Evolutionary conservation across 2,888 invertebrate species (phyloP), one percentile per base, ranked within the genome.

Genomic region (Drosophila mayaguana): DNA sequence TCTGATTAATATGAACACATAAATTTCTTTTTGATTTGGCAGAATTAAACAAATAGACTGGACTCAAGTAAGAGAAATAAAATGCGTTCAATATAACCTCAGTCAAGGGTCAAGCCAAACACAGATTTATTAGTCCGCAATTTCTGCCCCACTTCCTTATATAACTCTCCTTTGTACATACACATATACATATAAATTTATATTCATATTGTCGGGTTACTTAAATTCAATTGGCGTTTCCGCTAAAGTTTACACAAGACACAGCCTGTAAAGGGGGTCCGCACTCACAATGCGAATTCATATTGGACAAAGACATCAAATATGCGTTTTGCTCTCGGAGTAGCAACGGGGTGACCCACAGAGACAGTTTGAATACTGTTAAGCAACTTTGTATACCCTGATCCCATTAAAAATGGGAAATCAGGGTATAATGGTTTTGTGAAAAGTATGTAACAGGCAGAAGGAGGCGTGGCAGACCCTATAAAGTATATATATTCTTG

Each of bases 1-100:
- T 72, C 78, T 90, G 89, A 90, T 90, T 90, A 89, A 90, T 88
- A 90, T 81, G 80, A 88, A 90, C 87, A 81, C 73, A 81, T 79
- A 74, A 83, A 76, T 75, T 85, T 68, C 66, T 60, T 68, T 68
- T 60, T 81, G 79, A 83, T 82, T 89, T 89, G 68, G 68, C 72
- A 55, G 65, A 68, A 60, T 65, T 78, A 75, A 70, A n/a, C 54
- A 40, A 55, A 42, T 16, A 32, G 42, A 28, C 42, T 18, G 18
- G 62, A 66, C 54, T 65, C 74, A 81, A 64, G 74, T 74, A 81
- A 89, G 75, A 66, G 71, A 83, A 62, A 40, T 14, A 45, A 7
- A 45, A 7, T 6, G 18, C 18, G 3, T 11, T 11, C 4, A 42
- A 5, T 73, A 79, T 81, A 76, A 79, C 72, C 79, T 64, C 55